Evolutionary conservation across 2,113 vertebrate genomes (phyloP).

Genomic region (Proterorhinus semilunaris): DNA sequence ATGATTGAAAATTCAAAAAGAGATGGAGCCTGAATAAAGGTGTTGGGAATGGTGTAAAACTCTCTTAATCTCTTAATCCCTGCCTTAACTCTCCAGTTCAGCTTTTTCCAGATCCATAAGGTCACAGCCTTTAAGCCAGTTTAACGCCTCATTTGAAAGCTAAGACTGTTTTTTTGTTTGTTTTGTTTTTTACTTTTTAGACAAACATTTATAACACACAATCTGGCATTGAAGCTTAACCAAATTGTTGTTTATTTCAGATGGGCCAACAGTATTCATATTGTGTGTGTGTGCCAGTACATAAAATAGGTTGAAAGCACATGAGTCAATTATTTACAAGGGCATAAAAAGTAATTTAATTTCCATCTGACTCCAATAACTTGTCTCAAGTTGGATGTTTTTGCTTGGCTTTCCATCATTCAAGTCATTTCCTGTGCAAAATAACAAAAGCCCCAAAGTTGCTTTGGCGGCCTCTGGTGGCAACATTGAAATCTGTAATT

Average conservation of each 20-base stretch:
- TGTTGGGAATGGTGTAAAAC: too few relatives aligned
- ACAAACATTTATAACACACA: conserved; percentile 32
- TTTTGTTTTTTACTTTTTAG: conserved; percentile 21
- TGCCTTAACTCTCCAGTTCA: too few relatives aligned
- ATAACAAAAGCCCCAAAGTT: not conserved
- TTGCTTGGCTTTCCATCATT: not conserved
- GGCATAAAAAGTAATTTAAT: not conserved
- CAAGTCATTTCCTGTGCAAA: not conserved
- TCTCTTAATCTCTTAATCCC: too few relatives aligned
- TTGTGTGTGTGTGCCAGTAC: not conserved
- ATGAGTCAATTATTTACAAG: not conserved
- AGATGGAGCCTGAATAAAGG: too few relatives aligned
- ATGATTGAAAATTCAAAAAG: too few relatives aligned
- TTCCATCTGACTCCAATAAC: not conserved
- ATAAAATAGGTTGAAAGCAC: not conserved
- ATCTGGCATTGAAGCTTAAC: too few relatives aligned
- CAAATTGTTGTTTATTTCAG: not conserved
- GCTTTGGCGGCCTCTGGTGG: not conserved
- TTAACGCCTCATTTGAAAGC: too few relatives aligned
- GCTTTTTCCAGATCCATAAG: too few relatives aligned
- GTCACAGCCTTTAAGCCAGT: too few relatives aligned
- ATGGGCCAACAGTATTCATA: not conserved
- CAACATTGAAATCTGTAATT: not conserved
- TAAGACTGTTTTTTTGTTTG: too few relatives aligned
- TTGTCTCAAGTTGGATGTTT: not conserved